Evolutionary conservation across 35 echinoderm and acorn worm genomes (phyloP).

Genomic region (Ophioderma brevispina): DNA sequence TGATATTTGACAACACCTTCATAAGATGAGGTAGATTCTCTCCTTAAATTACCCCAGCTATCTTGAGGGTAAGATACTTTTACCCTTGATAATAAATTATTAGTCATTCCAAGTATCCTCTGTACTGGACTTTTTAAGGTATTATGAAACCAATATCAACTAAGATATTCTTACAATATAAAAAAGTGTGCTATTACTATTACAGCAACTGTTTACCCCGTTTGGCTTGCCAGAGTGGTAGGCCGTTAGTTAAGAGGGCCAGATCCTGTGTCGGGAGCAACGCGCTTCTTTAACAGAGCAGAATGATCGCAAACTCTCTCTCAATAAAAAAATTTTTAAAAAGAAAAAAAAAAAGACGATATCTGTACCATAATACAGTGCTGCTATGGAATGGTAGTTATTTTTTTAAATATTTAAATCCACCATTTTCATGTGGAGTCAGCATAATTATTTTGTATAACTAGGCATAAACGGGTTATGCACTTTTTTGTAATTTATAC

Average conservation of each 20-base stretch:
- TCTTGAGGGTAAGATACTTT: not conserved
- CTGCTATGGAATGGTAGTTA: conserved; percentile 13
- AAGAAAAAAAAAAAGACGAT: not conserved
- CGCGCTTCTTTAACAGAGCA: not conserved
- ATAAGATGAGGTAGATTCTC: not conserved
- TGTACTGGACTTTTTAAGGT: not conserved
- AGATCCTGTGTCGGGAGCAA: not conserved
- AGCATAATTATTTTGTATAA: conserved; percentile 15
- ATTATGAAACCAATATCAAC: not conserved
- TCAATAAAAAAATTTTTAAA: not conserved
- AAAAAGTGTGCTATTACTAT: conserved; percentile 7
- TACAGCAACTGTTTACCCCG: not conserved
- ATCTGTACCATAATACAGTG: conserved; percentile 13
- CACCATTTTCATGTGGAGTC: conserved; percentile 3
- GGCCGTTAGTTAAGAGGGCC: not conserved
- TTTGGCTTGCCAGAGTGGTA: not conserved
- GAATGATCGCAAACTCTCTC: not conserved
- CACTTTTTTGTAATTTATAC: conserved; percentile 15
- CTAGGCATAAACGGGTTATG: conserved; percentile 9
- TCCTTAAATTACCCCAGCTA: not conserved
- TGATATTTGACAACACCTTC: not conserved
- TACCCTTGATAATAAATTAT: not conserved
- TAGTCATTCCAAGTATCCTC: conserved; percentile 3
- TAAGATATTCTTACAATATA: not conserved
- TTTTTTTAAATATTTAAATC: conserved; percentile 16